These are phyloP conservation scores for Pristionchus entomophagus DNA, from an alignment of 2,888 invertebrate genomes.

Conservation along the genomic window DNA sequence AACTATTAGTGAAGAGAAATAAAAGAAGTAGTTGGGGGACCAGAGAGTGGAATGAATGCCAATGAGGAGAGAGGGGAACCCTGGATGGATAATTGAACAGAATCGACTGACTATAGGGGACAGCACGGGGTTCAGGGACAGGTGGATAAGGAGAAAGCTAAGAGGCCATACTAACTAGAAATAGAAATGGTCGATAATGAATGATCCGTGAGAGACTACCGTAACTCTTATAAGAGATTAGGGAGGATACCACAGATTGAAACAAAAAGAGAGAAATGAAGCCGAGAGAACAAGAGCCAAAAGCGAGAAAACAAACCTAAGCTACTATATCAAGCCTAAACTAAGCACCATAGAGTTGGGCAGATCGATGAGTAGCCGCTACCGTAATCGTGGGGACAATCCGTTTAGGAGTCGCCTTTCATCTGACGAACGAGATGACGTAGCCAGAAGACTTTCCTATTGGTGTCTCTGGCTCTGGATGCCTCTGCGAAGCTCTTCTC, in stretches of 20 bases:
- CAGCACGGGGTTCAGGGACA: background rate
- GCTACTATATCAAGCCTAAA: conserved; percentile 16
- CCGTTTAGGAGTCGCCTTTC: conserved; percentile 21
- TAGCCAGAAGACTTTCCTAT: conserved; percentile 46
- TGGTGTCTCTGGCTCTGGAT: conserved; percentile 5
- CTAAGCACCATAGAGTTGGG: background rate
- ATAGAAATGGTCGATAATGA: background rate
- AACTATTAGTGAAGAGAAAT: conserved; percentile 32
- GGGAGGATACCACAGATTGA: conserved; percentile 6
- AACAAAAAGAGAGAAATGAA: background rate
- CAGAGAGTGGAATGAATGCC: conserved; percentile 2
- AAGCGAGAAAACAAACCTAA: background rate
- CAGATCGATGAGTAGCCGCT: background rate
- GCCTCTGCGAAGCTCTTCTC: conserved; percentile 45
- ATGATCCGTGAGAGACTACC: conserved; percentile 30
- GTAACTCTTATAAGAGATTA: conserved; percentile 16
- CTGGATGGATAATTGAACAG: background rate
- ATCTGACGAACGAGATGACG: conserved; percentile 44
- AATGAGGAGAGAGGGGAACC: background rate
- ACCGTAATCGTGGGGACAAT: background rate
- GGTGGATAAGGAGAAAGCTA: background rate
- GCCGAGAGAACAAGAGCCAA: background rate
- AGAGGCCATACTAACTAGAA: background rate
- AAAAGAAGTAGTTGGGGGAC: conserved; percentile 1
- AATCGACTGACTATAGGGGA: conserved; percentile 15